phyloP scores from a whole-genome alignment of 2,113 vertebrate species.

The Thomomys bottae region DNA sequence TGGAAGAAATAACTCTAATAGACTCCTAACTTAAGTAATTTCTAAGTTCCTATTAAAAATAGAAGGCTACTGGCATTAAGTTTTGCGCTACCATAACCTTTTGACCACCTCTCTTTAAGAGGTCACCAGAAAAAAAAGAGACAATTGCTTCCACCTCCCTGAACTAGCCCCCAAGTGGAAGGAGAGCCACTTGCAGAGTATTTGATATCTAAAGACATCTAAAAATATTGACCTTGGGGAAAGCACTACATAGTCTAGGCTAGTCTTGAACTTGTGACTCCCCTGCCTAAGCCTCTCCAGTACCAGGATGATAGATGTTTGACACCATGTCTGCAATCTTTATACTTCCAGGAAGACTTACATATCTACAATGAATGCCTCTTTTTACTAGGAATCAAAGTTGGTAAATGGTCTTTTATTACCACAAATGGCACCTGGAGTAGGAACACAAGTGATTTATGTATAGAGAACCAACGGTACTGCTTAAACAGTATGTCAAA shows the following conservation, averaged over 20 bases:
- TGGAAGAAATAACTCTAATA: slow-evolving; percentile 73
- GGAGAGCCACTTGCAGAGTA: slow-evolving; percentile 49
- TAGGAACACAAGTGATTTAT: background rate
- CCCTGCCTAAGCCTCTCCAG: no score
- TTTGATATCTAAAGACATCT: slow-evolving; percentile 51
- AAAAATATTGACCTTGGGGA: slow-evolving; percentile 56
- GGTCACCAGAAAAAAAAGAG: slow-evolving; percentile 64
- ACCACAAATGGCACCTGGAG: background rate
- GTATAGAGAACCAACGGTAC: background rate
- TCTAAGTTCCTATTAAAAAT: slow-evolving; percentile 73
- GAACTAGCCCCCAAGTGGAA: slow-evolving; percentile 48
- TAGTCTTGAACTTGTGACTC: no score
- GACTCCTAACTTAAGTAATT: slow-evolving; percentile 61
- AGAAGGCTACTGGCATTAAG: slow-evolving; percentile 73
- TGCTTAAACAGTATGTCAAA: background rate
- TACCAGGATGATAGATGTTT: no score
- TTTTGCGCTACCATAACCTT: slow-evolving; percentile 59
- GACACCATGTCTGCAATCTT: no score
- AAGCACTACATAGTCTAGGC: background rate
- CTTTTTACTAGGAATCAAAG: background rate
- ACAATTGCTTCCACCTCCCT: slow-evolving; percentile 16
- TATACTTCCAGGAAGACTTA: slow-evolving; percentile 25
- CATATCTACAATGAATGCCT: slow-evolving; percentile 10
- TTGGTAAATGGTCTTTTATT: background rate
- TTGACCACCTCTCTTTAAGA: slow-evolving; percentile 64